Conservation (phyloP, 2,888 invertebrate species). For the Tachina grossa region DNA sequence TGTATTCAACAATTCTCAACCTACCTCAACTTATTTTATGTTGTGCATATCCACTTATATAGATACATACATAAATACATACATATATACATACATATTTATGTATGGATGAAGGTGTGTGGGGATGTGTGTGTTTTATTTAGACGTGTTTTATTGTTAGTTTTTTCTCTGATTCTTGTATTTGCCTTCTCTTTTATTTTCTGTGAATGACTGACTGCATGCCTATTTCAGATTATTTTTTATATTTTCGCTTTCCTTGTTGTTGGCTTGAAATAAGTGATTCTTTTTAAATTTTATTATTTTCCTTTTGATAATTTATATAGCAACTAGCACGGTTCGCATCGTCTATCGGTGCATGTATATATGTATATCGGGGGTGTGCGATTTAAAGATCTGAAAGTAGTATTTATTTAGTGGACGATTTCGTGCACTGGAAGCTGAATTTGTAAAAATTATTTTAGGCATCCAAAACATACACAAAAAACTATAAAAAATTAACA, state of each 20-base stretch:
- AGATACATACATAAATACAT: not conserved
- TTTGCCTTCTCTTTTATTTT: constrained; percentile 38
- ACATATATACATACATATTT: not conserved
- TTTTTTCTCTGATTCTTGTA: constrained; percentile 47
- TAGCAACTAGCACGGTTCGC: not conserved
- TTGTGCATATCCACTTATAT: constrained; percentile 72
- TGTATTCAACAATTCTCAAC: constrained; percentile 77
- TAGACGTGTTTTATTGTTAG: constrained; percentile 48
- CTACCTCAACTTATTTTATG: constrained; percentile 81
- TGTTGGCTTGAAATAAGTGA: constrained; percentile 21
- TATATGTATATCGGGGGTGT: not conserved
- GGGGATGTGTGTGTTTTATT: too few species aligned
- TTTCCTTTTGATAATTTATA: not conserved
- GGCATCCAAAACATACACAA: too few species aligned
- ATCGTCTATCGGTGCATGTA: not conserved
- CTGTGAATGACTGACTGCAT: constrained; percentile 28
- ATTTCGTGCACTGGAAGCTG: too few species aligned
- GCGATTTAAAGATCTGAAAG: too few species aligned
- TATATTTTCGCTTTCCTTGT: constrained; percentile 14
- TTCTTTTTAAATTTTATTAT: not conserved
- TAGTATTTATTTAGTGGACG: too few species aligned
- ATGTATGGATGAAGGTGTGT: too few species aligned
- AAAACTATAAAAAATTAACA: too few species aligned
- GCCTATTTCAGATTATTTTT: constrained; percentile 42
- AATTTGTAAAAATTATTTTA: too few species aligned